phyloP scores from a whole-genome alignment of 92 coral and sea anemone genomes.

The Muricea muricata region DNA sequence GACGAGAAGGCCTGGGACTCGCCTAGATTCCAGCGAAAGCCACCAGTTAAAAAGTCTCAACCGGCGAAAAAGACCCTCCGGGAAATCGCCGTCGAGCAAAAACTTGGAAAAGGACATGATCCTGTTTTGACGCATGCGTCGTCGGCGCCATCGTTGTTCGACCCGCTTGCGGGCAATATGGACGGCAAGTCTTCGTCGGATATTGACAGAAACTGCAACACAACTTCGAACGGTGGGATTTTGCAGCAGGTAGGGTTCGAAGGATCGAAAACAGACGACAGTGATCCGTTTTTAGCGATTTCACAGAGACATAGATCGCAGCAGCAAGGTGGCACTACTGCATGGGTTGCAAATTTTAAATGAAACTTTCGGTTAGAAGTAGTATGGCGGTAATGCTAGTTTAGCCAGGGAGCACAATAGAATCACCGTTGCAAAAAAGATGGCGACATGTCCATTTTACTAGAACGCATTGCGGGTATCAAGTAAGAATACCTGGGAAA shows the following conservation, averaged over 20 bases:
- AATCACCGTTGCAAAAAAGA: too few species aligned
- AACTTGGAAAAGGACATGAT: neutral
- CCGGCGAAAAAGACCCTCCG: slow-evolving; percentile 18
- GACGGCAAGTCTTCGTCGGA: neutral
- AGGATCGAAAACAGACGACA: neutral
- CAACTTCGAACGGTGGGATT: neutral
- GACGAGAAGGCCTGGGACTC: neutral
- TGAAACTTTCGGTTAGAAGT: too few species aligned
- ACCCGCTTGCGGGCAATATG: neutral
- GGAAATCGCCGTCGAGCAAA: slow-evolving; percentile 26
- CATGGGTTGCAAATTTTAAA: neutral
- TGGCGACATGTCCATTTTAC: too few species aligned
- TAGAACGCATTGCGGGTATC: too few species aligned
- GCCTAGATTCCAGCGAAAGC: neutral
- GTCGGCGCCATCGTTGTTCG: slow-evolving; percentile 31
- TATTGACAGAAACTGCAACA: neutral
- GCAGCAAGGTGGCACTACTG: neutral
- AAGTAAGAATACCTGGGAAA: too few species aligned
- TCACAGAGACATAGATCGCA: slow-evolving; percentile 9
- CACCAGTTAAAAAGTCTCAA: neutral
- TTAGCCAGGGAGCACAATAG: too few species aligned
- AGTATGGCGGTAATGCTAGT: too few species aligned
- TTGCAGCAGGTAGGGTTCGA: neutral
- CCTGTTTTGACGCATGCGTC: slow-evolving; percentile 12
- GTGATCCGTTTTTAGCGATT: slow-evolving; percentile 25